These are phyloP conservation scores for Crematogaster levior DNA, from an alignment of 2,888 invertebrate genomes.

Conservation along the genomic window DNA sequence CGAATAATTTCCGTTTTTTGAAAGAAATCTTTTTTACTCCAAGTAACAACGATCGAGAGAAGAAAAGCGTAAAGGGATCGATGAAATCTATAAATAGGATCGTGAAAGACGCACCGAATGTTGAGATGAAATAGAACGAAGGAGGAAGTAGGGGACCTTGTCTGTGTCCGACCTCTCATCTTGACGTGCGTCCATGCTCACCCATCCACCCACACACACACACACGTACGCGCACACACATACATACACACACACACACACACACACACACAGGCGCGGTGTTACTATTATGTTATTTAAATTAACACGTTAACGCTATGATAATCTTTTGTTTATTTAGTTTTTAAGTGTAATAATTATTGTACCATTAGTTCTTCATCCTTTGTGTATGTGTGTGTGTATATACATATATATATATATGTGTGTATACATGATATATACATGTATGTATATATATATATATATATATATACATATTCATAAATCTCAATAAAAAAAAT, in stretches of 20 bases:
- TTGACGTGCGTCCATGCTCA: conserved; percentile 47
- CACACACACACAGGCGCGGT: background rate
- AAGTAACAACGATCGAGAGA: conserved; percentile 10
- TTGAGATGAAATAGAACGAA: conserved; percentile 19
- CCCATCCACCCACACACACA: background rate
- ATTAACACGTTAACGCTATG: conserved; percentile 84
- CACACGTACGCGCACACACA: background rate
- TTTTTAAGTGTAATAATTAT: conserved; percentile 83
- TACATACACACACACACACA: background rate
- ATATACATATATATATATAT: background rate
- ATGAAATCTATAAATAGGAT: background rate
- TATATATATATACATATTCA: conserved; percentile 74
- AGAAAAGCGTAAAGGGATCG: background rate
- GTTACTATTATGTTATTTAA: conserved; percentile 84
- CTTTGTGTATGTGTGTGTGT: conserved; percentile 81
- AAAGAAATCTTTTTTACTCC: conserved; percentile 39
- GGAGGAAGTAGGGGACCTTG: background rate
- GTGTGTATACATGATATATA: background rate
- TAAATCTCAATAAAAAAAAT: conserved; percentile 84
- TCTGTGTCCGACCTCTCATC: background rate
- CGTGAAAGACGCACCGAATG: conserved; percentile 43
- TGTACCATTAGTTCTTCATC: conserved; percentile 82
- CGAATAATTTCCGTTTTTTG: background rate
- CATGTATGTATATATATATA: conserved; percentile 42
- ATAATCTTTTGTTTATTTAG: conserved; percentile 84